Percentiles rank a stretch among this genome's conserved stretches.
Evolutionary conservation across 2,888 invertebrate genomes (phyloP).

Genomic region (Trichopoda pennipes): DNA sequence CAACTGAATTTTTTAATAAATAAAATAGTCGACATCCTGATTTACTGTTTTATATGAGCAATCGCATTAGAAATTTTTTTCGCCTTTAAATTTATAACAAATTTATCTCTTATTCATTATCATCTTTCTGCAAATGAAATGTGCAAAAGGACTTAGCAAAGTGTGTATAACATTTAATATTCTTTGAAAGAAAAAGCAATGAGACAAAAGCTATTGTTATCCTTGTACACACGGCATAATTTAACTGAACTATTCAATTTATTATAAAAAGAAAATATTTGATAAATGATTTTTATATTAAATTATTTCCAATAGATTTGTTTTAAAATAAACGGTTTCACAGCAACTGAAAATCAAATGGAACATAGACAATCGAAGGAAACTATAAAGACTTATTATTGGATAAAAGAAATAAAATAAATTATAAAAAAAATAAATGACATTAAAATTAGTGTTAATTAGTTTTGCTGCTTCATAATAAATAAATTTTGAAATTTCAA

Average conservation of each 20-base stretch:
- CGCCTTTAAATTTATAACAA: not conserved
- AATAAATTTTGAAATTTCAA: too few relatives aligned
- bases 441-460: too few relatives aligned
- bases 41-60: too few relatives aligned
- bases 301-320: conserved; percentile 42
- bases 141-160: not conserved
- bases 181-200: not conserved
- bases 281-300: conserved; percentile 37
- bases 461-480: too few relatives aligned
- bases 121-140: not conserved
- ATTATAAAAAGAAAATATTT: conserved; percentile 10
- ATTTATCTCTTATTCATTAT: not conserved
- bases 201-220: not conserved
- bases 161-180: not conserved
- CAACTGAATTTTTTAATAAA: too few relatives aligned
- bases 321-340: conserved; percentile 2
- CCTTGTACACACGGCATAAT: not conserved
- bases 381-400: too few relatives aligned
- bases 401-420: not conserved
- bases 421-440: too few relatives aligned
- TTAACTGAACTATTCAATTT: conserved; percentile 11
- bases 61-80: too few relatives aligned
- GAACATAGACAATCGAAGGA: not conserved
- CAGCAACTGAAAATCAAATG: not conserved
- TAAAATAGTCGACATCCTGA: too few relatives aligned